phyloP scores from a whole-genome alignment of 1,140 invertebrate species.

The Cotesia vestalis region DNA sequence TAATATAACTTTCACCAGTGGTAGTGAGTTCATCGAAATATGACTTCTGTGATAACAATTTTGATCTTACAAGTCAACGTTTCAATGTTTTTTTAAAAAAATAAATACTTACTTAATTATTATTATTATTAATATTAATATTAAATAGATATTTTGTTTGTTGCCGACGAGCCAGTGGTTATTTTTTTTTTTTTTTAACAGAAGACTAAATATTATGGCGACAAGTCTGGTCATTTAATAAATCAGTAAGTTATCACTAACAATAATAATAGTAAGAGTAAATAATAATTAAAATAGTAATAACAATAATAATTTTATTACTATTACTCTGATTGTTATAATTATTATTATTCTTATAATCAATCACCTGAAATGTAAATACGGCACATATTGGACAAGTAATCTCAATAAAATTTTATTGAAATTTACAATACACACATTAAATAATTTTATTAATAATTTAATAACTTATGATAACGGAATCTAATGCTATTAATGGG shows the following conservation, averaged over 20 bases:
- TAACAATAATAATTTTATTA: too few species aligned
- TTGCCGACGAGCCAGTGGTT: not conserved
- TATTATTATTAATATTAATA: not conserved
- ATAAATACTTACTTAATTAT: not conserved
- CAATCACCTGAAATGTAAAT: not conserved
- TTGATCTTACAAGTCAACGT: slow-evolving; percentile 7
- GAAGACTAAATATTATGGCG: not conserved
- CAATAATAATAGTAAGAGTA: not conserved
- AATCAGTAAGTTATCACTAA: slow-evolving; percentile 19
- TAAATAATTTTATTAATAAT: not conserved
- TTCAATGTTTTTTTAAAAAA: not conserved
- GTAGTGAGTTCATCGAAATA: slow-evolving; percentile 20
- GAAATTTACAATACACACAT: not conserved
- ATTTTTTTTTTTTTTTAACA: not conserved
- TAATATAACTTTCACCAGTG: slow-evolving; percentile 21
- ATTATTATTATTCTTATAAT: slow-evolving; percentile 4
- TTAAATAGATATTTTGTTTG: not conserved
- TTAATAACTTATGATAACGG: not conserved
- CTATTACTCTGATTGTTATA: not conserved
- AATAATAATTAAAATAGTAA: too few species aligned
- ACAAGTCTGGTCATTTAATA: slow-evolving; percentile 5
- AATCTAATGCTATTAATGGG: not conserved
- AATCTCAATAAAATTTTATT: not conserved
- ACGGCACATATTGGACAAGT: not conserved
- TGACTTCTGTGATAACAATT: slow-evolving; percentile 15